A percentile compares a stretch with the other conserved stretches of the same genome.
Conservation (phyloP, 2,888 invertebrate genomes). For the Apoda limacodes region DNA sequence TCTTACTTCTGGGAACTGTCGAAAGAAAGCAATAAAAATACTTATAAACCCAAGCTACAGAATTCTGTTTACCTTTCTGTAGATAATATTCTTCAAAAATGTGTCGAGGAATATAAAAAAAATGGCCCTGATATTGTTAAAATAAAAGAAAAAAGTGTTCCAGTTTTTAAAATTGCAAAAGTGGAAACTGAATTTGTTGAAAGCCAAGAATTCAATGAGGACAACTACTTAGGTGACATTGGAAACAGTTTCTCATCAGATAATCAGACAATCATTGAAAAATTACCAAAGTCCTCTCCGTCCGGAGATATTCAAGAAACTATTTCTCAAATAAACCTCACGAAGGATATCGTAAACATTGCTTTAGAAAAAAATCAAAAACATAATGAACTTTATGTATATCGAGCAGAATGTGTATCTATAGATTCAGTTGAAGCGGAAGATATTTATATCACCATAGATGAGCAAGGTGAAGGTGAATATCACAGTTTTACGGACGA, state of each 20-base stretch:
- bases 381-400: conserved; percentile 14
- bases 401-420: conserved; percentile 26
- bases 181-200: conserved; percentile 44
- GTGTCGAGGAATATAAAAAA: conserved; percentile 24
- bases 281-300: too few species aligned
- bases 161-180: conserved; percentile 33
- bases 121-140: conserved; percentile 26
- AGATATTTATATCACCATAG: conserved; percentile 25
- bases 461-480: conserved; percentile 47
- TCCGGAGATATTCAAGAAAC: not conserved
- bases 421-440: conserved; percentile 20
- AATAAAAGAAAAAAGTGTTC: conserved; percentile 33
- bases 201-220: conserved; percentile 57
- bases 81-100: conserved; percentile 41
- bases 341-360: not conserved
- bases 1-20: conserved; percentile 34
- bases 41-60: conserved; percentile 18
- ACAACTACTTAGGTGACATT: conserved; percentile 48
- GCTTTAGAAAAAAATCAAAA: too few species aligned
- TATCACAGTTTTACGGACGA: conserved; percentile 59
- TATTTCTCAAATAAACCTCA: not conserved
- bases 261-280: conserved; percentile 40
- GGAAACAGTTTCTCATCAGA: conserved; percentile 41
- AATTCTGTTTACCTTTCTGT: conserved; percentile 33
- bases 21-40: conserved; percentile 20